Evolutionary conservation across 2,888 invertebrate genomes (phyloP).

Genomic region (Timandra comae): DNA sequence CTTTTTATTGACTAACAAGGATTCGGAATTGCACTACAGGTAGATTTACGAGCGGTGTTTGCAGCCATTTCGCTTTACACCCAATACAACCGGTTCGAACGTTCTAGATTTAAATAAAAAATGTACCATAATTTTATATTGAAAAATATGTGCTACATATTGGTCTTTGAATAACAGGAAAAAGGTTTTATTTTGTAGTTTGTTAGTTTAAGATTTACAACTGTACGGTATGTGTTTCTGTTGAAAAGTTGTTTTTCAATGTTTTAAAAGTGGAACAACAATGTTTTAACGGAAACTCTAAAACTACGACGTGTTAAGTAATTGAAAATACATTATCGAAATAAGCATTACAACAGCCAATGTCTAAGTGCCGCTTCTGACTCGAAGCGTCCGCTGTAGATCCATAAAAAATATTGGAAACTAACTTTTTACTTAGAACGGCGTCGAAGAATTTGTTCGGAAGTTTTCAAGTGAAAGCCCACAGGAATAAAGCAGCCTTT

Average conservation of each 20-base stretch:
- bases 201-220: too few species aligned
- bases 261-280: too few species aligned
- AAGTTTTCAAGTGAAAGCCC: slow-evolving; percentile 48
- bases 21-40: slow-evolving; percentile 9
- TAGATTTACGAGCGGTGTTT: slow-evolving; percentile 7
- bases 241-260: too few species aligned
- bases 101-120: too few species aligned
- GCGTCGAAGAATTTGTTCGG: slow-evolving; percentile 41
- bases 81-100: too few species aligned
- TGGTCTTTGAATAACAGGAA: too few species aligned
- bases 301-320: slow-evolving; percentile 25
- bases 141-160: too few species aligned
- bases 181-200: too few species aligned
- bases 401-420: slow-evolving; percentile 25
- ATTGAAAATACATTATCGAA: slow-evolving; percentile 47
- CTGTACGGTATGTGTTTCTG: too few species aligned
- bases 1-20: slow-evolving; percentile 18
- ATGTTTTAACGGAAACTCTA: neutral
- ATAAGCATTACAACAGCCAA: slow-evolving; percentile 27
- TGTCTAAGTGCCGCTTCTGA: slow-evolving; percentile 24
- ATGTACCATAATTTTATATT: too few species aligned
- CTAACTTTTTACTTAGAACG: slow-evolving; percentile 41
- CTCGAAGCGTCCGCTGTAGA: slow-evolving; percentile 24
- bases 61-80: too few species aligned
- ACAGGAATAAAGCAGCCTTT: slow-evolving; percentile 42